Evolutionary conservation across 2,797 vertebrate species (phyloP).

Genomic region (Bradypodion ventrale): DNA sequence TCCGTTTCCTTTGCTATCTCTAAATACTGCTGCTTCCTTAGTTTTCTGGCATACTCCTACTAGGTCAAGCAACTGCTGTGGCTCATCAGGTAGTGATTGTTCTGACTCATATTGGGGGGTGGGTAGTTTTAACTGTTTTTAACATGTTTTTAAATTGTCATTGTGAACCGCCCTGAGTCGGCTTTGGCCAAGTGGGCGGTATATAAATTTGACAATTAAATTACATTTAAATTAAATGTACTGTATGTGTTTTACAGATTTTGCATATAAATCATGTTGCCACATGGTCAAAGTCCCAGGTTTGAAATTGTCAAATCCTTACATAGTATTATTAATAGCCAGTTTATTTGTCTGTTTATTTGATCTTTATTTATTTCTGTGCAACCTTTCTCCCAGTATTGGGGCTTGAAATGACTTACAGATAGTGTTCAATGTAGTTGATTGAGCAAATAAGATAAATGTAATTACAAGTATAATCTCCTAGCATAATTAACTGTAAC

Average conservation of each 20-base stretch:
- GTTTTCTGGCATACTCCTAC: not conserved
- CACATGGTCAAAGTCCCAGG: not conserved
- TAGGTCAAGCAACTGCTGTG: not conserved
- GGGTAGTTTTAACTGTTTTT: too few relatives aligned
- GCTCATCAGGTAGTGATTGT: not conserved
- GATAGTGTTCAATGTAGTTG: not conserved
- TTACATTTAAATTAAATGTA: too few relatives aligned
- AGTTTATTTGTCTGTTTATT: not conserved
- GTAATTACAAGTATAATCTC: not conserved
- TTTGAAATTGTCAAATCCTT: not conserved
- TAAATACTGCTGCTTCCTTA: constrained; percentile 30
- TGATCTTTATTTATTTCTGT: too few relatives aligned
- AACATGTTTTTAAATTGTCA: too few relatives aligned
- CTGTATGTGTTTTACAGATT: not conserved
- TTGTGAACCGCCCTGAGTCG: too few relatives aligned
- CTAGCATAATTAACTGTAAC: not conserved
- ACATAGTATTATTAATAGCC: not conserved
- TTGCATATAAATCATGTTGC: not conserved
- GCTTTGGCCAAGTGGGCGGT: too few relatives aligned
- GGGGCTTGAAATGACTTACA: too few relatives aligned
- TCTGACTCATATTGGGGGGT: not conserved
- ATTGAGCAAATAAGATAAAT: too few relatives aligned
- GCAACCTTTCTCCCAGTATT: too few relatives aligned
- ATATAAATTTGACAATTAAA: too few relatives aligned
- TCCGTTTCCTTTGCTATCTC: not conserved